phyloP scores from a whole-genome alignment of 1,140 invertebrate species.

The Caenorhabditis tropicalis region DNA sequence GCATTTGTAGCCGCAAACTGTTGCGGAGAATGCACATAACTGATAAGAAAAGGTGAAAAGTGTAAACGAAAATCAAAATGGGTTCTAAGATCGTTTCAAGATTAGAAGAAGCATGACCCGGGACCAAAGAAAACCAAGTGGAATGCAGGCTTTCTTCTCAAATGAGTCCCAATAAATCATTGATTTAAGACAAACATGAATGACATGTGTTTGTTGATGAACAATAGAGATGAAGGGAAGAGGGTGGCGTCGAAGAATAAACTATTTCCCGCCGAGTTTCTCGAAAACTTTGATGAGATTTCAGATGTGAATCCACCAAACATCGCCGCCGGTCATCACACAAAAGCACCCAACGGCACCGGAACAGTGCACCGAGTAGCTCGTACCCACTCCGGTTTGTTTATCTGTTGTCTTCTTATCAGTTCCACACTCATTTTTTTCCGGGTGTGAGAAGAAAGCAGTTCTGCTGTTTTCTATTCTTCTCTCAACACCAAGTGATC shows the following conservation, averaged over 20 bases:
- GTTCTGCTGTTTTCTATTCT: background rate
- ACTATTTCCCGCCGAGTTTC: background rate
- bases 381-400: slow-evolving; percentile 48
- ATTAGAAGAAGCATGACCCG: background rate
- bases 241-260: background rate
- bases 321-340: slow-evolving; percentile 48
- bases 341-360: slow-evolving; percentile 44
- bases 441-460: slow-evolving; percentile 16
- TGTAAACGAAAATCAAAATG: background rate
- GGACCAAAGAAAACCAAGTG: background rate
- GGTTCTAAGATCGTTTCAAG: background rate
- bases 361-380: slow-evolving; percentile 50
- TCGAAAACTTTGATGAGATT: background rate
- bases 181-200: background rate
- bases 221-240: background rate
- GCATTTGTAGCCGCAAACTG: background rate
- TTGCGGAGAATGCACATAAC: background rate
- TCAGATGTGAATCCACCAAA: slow-evolving; percentile 48
- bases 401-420: slow-evolving; percentile 2
- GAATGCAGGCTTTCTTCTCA: background rate
- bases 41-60: background rate
- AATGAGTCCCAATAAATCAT: background rate
- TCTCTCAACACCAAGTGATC: no score
- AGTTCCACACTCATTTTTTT: background rate
- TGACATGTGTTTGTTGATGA: slow-evolving; percentile 38